phyloP scores from a whole-genome alignment of 2,113 vertebrate genomes.

The Potamarius usumacintae region DNA sequence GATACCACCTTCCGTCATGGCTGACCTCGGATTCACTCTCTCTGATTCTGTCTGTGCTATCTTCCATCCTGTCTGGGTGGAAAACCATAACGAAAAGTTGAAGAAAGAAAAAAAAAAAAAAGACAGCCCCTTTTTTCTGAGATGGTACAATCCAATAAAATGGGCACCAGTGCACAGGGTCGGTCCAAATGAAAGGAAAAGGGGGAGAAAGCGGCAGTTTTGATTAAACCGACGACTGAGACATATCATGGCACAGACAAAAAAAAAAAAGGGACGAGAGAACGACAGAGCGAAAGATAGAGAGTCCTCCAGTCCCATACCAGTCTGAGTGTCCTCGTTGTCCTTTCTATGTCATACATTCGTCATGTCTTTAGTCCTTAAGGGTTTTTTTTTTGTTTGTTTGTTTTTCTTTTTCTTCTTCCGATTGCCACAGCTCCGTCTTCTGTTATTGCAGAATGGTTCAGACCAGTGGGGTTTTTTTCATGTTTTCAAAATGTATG shows the following conservation, averaged over 20 bases:
- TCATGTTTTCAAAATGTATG: constrained; percentile 58
- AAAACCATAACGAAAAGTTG: constrained; percentile 10
- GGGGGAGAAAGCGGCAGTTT: constrained; percentile 42
- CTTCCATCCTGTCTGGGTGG: constrained; percentile 19
- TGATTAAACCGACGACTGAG: constrained; percentile 53
- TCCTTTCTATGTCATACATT: constrained; percentile 66
- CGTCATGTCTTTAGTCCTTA: constrained; percentile 59
- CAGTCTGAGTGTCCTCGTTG: constrained; percentile 14
- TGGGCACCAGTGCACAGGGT: constrained; percentile 4
- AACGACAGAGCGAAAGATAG: constrained; percentile 65
- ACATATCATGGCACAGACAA: constrained; percentile 47
- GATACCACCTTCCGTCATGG: not conserved
- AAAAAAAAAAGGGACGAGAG: constrained; percentile 51
- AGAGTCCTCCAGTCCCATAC: constrained; percentile 52
- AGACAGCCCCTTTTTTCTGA: not conserved
- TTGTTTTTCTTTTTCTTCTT: constrained; percentile 35
- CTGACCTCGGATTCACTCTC: not conserved
- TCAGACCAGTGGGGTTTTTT: constrained; percentile 62
- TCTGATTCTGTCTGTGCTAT: constrained; percentile 22
- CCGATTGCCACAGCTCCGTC: constrained; percentile 39
- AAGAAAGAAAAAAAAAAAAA: not conserved
- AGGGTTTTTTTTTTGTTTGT: constrained; percentile 30
- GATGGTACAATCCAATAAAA: constrained; percentile 7
- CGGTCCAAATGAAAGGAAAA: constrained; percentile 25
- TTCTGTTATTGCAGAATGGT: constrained; percentile 75